Base-by-base conservation (phyloP, 2,888 invertebrate species). In the Dusona sp. region DNA sequence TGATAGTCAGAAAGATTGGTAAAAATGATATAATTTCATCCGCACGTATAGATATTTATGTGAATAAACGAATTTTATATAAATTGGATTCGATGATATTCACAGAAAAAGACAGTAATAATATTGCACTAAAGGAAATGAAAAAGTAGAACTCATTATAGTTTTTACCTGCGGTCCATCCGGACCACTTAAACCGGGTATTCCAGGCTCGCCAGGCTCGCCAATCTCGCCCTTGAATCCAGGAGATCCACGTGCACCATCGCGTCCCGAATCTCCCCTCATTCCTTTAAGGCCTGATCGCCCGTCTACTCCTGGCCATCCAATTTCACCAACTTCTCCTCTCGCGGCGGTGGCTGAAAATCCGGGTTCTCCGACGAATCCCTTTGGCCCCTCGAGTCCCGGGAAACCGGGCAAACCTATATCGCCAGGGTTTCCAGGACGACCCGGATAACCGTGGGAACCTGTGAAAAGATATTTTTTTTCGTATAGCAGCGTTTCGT, bases 351-450 rank as follows among this genome's bases (percentile, higher is more conserved):
- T 88, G n/a, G 96, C 95, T 4, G 95, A 92, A 87, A 94, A 92
- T 61, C 97, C 97, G 57, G 95, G 94, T 82, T 96, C 96, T 79
- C 97, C 97, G 19, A 87, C 82, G 29, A 94, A 93, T 88, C 97
- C 97, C 91, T 95, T 95, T 0, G 87, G 89, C 48, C 97, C 97
- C 19, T 88, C 89, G 22, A 89, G 89, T 45, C 98, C 98, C 38
- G 95, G 95, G 2, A 93, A 90, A 25, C 98, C 98, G 88, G 95
- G 95, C 70, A 95, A 92, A 19, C 98, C 98, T 25, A 94, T 93
- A 9, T 91, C 84, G 33, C 98, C 97, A 29, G 94, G 93, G 9
- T 93, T 92, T 80, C 97, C 97, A n/a, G 93, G 94, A 42, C 93
- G 94, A 65, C 97, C 97, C 11, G 94, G 92, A 22, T 92, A 94